Evolutionary conservation across 2,797 vertebrate species (phyloP).

Genomic region (Sebastes vulpes): DNA sequence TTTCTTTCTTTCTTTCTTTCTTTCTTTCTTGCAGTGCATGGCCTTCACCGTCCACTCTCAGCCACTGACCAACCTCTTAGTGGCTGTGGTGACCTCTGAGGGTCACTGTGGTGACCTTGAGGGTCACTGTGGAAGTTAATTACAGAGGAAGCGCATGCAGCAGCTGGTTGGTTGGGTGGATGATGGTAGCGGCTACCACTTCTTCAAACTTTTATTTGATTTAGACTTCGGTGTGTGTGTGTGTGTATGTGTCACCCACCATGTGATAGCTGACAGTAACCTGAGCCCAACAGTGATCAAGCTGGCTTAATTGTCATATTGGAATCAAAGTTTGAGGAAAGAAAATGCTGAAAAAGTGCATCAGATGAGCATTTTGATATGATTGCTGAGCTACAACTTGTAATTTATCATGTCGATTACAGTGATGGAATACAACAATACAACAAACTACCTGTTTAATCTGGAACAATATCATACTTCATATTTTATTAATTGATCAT

Average conservation of each 20-base stretch:
- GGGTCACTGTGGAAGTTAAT: constrained; percentile 55
- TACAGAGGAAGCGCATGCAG: constrained; percentile 57
- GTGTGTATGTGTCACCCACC: not conserved
- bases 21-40: not conserved
- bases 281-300: no score
- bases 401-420: not conserved
- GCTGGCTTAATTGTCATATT: not conserved
- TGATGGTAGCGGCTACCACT: not conserved
- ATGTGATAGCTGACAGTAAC: not conserved
- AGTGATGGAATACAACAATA: not conserved
- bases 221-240: no score
- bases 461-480: not conserved
- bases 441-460: not conserved
- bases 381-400: not conserved
- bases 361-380: not conserved
- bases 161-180: constrained; percentile 10
- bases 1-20: not conserved
- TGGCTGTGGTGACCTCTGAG: constrained; percentile 29
- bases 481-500: not conserved
- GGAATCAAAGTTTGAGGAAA: not conserved
- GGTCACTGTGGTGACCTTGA: constrained; percentile 27
- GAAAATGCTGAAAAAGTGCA: not conserved
- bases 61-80: constrained; percentile 23
- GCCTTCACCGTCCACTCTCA: constrained; percentile 17
- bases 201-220: not conserved